phyloP scores from a whole-genome alignment of 2,113 vertebrate genomes.

The Myxocyprinus asiaticus region DNA sequence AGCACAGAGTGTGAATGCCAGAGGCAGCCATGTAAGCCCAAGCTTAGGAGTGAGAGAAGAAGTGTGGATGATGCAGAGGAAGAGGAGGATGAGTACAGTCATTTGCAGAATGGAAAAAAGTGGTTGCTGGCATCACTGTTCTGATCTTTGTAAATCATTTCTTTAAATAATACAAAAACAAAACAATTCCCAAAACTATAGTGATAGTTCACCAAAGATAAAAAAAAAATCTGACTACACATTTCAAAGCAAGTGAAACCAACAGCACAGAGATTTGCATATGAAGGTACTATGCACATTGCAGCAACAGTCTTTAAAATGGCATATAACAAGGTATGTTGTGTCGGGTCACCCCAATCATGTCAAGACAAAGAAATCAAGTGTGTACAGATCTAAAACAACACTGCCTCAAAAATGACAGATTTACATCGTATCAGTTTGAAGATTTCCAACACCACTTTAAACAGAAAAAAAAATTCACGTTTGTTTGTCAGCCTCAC shows the following conservation, averaged over 20 bases:
- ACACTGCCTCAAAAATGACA: neutral
- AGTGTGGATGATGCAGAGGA: constrained; percentile 46
- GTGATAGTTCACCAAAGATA: no score
- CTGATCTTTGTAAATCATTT: no score
- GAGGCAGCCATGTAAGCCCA: constrained; percentile 61
- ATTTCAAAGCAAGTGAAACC: neutral
- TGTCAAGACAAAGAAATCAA: constrained; percentile 16
- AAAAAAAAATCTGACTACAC: no score
- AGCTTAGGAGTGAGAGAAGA: constrained; percentile 63
- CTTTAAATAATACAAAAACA: no score
- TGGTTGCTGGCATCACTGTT: no score
- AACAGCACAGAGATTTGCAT: neutral
- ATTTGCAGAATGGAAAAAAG: neutral
- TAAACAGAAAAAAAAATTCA: no score
- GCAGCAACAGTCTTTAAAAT: neutral
- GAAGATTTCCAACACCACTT: no score
- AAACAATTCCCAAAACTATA: no score
- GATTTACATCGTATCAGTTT: neutral
- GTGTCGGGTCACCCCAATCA: constrained; percentile 21
- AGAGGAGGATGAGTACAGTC: constrained; percentile 2
- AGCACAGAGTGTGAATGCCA: constrained; percentile 39
- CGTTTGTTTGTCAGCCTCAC: no score
- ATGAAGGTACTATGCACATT: neutral
- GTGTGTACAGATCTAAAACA: constrained; percentile 15
- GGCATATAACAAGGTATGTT: constrained; percentile 12